Conservation (phyloP, 1,140 invertebrate genomes). For the Intoshia linei region DNA sequence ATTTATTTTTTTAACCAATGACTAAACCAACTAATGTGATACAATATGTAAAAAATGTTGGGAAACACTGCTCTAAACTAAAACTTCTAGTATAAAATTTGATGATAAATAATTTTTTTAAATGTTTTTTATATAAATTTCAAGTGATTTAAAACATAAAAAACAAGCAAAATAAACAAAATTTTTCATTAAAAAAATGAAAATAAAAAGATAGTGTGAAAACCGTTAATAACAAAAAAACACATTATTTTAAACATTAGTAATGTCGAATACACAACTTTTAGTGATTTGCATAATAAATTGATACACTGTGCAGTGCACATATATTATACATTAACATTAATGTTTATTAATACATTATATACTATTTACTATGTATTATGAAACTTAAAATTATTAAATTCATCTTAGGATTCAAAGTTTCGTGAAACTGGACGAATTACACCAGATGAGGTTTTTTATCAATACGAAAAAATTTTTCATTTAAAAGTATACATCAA, state of each 20-base stretch:
- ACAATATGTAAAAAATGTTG: no score
- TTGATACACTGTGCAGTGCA: not conserved
- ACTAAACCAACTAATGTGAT: no score
- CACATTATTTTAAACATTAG: not conserved
- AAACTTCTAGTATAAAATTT: no score
- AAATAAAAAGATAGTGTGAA: no score
- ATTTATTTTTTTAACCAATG: no score
- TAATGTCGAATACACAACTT: not conserved
- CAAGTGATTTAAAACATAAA: no score
- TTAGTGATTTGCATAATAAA: not conserved
- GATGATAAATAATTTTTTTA: no score
- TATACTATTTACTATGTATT: not conserved
- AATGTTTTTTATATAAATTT: no score
- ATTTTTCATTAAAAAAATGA: no score
- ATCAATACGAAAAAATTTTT: not conserved
- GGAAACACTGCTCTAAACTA: no score
- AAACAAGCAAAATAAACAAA: no score
- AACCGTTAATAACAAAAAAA: no score
- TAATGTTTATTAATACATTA: slow-evolving; percentile 3
- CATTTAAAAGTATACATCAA: not conserved
- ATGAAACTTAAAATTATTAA: slow-evolving; percentile 4
- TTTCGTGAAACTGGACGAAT: slow-evolving; percentile 87
- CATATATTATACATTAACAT: not conserved
- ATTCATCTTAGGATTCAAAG: slow-evolving; percentile 49
- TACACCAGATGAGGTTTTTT: slow-evolving; percentile 33